These are phyloP conservation scores for Uropetala carovei DNA, from an alignment of 2,888 invertebrate species.

Conservation along the genomic window DNA sequence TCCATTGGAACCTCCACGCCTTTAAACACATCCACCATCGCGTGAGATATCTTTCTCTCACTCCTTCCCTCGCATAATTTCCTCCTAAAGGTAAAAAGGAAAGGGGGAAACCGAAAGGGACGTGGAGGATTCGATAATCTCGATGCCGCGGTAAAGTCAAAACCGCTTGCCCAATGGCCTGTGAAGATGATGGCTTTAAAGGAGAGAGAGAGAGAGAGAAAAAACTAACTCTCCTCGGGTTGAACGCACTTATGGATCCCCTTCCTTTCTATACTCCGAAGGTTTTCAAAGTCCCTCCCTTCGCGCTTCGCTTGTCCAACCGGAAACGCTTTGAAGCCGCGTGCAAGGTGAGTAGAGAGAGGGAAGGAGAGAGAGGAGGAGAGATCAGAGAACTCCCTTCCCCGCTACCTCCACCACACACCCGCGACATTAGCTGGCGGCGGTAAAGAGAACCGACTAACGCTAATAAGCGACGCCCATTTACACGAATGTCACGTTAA, in stretches of 20 bases:
- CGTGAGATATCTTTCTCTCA: no score
- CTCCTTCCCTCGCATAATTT: no score
- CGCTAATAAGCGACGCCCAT: slow-evolving; percentile 28
- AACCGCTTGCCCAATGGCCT: slow-evolving; percentile 58
- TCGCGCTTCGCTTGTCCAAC: slow-evolving; percentile 13
- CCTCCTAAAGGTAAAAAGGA: no score
- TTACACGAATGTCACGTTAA: neutral
- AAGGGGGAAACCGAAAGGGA: neutral
- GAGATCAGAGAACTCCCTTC: neutral
- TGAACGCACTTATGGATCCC: slow-evolving; percentile 36
- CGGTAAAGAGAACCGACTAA: neutral
- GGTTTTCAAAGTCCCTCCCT: neutral
- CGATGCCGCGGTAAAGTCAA: neutral
- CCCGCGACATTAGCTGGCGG: neutral
- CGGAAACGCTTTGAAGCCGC: neutral
- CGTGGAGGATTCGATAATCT: neutral
- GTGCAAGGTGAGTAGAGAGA: neutral
- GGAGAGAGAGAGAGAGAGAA: neutral
- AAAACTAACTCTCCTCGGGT: neutral
- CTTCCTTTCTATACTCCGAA: neutral
- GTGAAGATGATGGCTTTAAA: slow-evolving; percentile 32
- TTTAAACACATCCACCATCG: no score
- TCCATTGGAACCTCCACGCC: no score
- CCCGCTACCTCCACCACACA: neutral
- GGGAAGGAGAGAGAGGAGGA: neutral